Evolutionary conservation across 2,113 vertebrate species (phyloP), one percentile per base, ranked within the genome.

Genomic region (Dipodomys stephensi): DNA sequence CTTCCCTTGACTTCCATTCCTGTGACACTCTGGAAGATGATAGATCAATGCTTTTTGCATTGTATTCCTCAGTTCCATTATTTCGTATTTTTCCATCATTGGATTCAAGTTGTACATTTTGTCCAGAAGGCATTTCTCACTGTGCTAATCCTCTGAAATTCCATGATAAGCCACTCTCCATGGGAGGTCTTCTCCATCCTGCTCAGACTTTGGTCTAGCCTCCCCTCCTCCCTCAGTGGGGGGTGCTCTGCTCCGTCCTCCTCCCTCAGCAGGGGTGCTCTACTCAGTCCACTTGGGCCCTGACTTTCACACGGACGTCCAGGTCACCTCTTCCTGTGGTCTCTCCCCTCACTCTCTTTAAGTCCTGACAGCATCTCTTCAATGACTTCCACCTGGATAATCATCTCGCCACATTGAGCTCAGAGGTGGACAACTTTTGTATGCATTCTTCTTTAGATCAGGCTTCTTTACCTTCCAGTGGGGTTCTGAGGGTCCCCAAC

Each of bases 141-240:
- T 23, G 32, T 62, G 27, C 68, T 39, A 39, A 30, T 49, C 39
- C 22, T 90, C 60, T 62, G 28, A 30, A 32, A 27, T 12, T 62
- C 32, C 35, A 10, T 2, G 6, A 11, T 15, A 64, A 44, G 44
- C 39, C 49, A 7, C 0, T 7, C 2, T 65, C 32, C 20, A 1
- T 1, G 39, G 44, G 13, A 9, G 0, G 1, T 16, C 77, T 60
- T 65, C 49, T 46, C 30, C 16, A 13, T 27, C 83, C 23, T 30
- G 18, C 46, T 46, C 67, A 87, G 23, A 7, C 30, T 60, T 25
- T 9, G 57, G 72, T 35, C 74, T 6, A 13, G 30, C 10, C 46
- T 13, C 0, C 2, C 0, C 2, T 18, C 7, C 2, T 1, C 3
- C 10, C 4, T 71, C 27, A 39, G 16, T 46, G 2, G 4, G 4